A percentile compares a stretch with the other conserved stretches of the same genome.
These are phyloP conservation scores for Sebastes glaucus DNA, from an alignment of 2,797 vertebrate species.

Conservation along the genomic window DNA sequence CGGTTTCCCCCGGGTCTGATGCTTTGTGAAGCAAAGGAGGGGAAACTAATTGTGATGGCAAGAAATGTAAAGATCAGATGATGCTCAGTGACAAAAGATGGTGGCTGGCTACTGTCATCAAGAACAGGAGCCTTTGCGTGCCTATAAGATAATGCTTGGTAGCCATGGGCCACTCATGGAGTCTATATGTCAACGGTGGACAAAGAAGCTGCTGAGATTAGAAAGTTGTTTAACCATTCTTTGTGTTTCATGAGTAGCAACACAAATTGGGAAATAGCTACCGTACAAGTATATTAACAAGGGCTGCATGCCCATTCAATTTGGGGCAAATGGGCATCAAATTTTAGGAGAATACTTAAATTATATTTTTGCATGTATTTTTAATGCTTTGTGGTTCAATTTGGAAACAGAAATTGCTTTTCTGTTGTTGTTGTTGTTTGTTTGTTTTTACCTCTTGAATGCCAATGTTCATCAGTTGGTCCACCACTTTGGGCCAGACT, in stretches of 20 bases:
- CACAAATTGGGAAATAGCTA: neutral
- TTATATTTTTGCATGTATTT: neutral
- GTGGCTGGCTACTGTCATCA: neutral
- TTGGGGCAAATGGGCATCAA: neutral
- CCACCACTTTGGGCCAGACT: no score
- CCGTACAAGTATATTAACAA: neutral
- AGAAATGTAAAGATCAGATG: constrained; percentile 39
- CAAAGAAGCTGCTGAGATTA: neutral
- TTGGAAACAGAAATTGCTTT: neutral
- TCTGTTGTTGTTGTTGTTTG: neutral
- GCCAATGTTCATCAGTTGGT: no score
- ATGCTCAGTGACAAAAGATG: constrained; percentile 39
- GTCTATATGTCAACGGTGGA: neutral
- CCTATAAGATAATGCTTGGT: neutral
- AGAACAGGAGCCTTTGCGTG: neutral
- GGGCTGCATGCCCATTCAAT: neutral
- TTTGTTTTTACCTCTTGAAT: neutral
- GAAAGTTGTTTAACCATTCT: neutral
- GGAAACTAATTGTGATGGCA: constrained; percentile 22
- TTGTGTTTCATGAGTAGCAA: neutral
- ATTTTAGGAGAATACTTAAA: neutral
- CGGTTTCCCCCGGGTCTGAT: constrained; percentile 5
- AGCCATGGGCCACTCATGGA: neutral
- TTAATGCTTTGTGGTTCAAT: neutral
- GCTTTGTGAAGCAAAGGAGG: constrained; percentile 36